phyloP scores from a whole-genome alignment of 1,140 invertebrate species.

The Zaprionus davidi region DNA sequence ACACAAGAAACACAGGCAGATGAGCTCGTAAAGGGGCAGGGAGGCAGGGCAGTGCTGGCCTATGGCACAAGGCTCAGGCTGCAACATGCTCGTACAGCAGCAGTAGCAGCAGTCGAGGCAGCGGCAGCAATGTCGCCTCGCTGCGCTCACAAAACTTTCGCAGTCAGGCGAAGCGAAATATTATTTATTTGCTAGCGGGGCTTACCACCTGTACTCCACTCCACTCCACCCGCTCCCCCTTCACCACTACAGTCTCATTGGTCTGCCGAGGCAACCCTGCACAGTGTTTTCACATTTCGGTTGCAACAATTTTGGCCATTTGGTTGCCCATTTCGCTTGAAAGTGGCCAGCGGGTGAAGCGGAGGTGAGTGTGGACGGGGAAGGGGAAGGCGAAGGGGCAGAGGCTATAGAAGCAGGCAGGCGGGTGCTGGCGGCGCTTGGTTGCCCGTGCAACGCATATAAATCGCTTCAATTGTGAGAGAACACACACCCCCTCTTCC shows the following conservation, averaged over 20 bases:
- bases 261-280: not conserved
- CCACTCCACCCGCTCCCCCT: not conserved
- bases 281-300: slow-evolving; percentile 9
- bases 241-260: not conserved
- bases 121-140: slow-evolving; percentile 42
- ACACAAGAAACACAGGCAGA: not conserved
- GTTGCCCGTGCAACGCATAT: slow-evolving; percentile 60
- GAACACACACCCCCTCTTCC: not conserved
- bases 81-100: slow-evolving; percentile 7
- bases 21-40: not conserved
- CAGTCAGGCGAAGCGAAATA: slow-evolving; percentile 53
- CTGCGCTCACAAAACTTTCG: slow-evolving; percentile 51
- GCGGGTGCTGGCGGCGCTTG: not conserved
- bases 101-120: not conserved
- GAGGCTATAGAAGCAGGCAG: not conserved
- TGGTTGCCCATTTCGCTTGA: slow-evolving; percentile 50
- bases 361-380: not conserved
- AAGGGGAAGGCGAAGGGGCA: not conserved
- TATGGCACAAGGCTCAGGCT: slow-evolving; percentile 24
- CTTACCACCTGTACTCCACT: slow-evolving; percentile 40
- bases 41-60: not conserved
- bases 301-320: slow-evolving; percentile 35
- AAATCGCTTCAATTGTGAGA: slow-evolving; percentile 55
- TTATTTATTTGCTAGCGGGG: slow-evolving; percentile 64
- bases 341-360: not conserved